Percentiles rank a stretch among this genome's conserved stretches.
Conservation (phyloP, 2,888 invertebrate genomes). For the Tenthredo distinguenda region DNA sequence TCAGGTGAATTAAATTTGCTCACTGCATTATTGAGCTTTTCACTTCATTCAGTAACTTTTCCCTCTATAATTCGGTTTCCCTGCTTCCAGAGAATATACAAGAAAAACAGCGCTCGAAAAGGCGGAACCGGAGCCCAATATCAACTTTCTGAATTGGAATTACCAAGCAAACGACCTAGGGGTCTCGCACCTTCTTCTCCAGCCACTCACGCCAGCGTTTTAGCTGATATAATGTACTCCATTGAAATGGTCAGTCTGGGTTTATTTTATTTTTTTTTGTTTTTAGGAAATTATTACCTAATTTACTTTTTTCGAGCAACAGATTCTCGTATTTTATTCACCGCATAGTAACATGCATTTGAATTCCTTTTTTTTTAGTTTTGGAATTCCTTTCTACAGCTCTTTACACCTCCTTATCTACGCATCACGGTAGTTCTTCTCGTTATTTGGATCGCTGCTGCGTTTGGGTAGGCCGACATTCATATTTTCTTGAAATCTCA, state of each 20-base stretch:
- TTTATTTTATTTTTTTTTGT: constrained; percentile 1
- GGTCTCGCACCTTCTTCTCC: constrained; percentile 77
- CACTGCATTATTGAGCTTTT: neutral
- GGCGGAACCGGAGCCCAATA: constrained; percentile 78
- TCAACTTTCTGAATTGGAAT: constrained; percentile 85
- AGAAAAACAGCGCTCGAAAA: constrained; percentile 79
- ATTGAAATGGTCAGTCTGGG: constrained; percentile 76
- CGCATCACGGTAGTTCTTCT: constrained; percentile 83
- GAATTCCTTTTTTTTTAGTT: constrained; percentile 79
- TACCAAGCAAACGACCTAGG: constrained; percentile 83
- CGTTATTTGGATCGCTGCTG: constrained; percentile 81
- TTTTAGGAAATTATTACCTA: neutral
- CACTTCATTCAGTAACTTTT: neutral
- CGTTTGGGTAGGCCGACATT: constrained; percentile 80
- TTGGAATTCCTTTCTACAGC: constrained; percentile 85
- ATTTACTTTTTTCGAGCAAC: neutral
- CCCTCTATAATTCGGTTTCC: neutral
- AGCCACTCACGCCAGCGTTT: constrained; percentile 79
- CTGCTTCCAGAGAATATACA: constrained; percentile 80
- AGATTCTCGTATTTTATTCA: neutral
- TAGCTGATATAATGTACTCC: constrained; percentile 78
- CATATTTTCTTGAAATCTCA: constrained; percentile 76
- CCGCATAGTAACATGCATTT: neutral
- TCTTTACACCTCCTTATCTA: constrained; percentile 84
- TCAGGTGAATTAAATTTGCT: constrained; percentile 78